These are phyloP conservation scores for Pygmarrhopalites habei DNA, from an alignment of 1,140 invertebrate species.

Conservation along the genomic window DNA sequence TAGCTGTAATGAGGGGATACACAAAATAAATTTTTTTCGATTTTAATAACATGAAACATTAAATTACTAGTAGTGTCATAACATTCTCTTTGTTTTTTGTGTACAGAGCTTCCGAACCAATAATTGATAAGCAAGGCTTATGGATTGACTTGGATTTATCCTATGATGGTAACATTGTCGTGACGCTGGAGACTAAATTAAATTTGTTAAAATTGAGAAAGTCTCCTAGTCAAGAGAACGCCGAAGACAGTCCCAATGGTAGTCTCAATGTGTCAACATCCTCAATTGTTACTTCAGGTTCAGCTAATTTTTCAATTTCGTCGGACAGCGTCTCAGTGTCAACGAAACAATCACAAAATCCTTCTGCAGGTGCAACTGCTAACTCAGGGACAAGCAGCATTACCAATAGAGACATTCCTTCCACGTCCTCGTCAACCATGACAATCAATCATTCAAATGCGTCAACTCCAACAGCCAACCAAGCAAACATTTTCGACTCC, in stretches of 20 bases:
- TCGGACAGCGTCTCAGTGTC: neutral
- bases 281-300: too few species aligned
- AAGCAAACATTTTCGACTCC: slow-evolving; percentile 59
- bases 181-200: slow-evolving; percentile 90
- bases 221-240: slow-evolving; percentile 16
- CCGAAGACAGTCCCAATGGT: neutral
- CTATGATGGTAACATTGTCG: slow-evolving; percentile 77
- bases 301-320: neutral
- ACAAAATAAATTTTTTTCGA: neutral
- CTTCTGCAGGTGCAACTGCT: neutral
- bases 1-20: neutral
- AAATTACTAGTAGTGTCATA: neutral
- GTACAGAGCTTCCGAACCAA: slow-evolving; percentile 59
- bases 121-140: slow-evolving; percentile 75
- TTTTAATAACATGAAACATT: neutral
- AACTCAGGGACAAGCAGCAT: neutral
- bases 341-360: neutral
- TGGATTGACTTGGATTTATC: slow-evolving; percentile 88
- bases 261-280: too few species aligned
- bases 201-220: slow-evolving; percentile 80
- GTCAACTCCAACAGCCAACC: neutral
- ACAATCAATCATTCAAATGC: slow-evolving; percentile 3
- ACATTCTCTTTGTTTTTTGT: slow-evolving; percentile 6
- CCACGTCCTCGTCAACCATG: neutral
- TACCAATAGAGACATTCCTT: neutral